Percentiles rank a stretch among this genome's conserved stretches.
These are phyloP conservation scores for Acomys russatus DNA, from an alignment of 2,797 vertebrate genomes.

Conservation along the genomic window DNA sequence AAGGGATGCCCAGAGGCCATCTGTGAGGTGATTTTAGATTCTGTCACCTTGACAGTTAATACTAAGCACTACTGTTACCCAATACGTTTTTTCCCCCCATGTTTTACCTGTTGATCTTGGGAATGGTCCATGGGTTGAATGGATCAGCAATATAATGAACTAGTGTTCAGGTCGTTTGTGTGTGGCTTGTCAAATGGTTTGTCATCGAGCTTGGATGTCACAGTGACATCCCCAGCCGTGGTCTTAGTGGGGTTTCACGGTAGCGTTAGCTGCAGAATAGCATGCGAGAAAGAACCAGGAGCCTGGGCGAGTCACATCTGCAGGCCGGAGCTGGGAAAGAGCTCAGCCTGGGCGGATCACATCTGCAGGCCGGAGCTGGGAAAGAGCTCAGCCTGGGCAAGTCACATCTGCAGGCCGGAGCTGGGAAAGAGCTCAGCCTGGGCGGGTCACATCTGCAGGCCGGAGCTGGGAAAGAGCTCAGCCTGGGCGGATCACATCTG, in stretches of 20 bases:
- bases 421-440: neutral
- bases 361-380: neutral
- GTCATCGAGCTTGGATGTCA: neutral
- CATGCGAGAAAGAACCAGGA: neutral
- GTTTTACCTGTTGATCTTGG: neutral
- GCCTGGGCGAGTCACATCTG: neutral
- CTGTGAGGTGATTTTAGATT: neutral
- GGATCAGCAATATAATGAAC: constrained; percentile 15
- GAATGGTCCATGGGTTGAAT: neutral
- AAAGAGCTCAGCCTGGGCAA: neutral
- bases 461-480: neutral
- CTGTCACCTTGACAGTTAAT: neutral
- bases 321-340: neutral
- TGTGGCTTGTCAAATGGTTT: neutral
- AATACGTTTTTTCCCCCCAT: constrained; percentile 11
- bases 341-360: neutral
- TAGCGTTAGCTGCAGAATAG: neutral
- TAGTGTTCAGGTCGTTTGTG: neutral
- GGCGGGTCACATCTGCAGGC: neutral
- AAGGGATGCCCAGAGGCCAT: neutral
- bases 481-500: neutral
- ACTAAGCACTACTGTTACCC: neutral
- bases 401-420: neutral
- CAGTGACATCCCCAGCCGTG: neutral
- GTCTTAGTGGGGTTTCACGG: neutral